Evolutionary conservation across 2,888 invertebrate genomes (phyloP), one percentile per base, ranked within the genome.

Genomic region (Drosophila lutescens): DNA sequence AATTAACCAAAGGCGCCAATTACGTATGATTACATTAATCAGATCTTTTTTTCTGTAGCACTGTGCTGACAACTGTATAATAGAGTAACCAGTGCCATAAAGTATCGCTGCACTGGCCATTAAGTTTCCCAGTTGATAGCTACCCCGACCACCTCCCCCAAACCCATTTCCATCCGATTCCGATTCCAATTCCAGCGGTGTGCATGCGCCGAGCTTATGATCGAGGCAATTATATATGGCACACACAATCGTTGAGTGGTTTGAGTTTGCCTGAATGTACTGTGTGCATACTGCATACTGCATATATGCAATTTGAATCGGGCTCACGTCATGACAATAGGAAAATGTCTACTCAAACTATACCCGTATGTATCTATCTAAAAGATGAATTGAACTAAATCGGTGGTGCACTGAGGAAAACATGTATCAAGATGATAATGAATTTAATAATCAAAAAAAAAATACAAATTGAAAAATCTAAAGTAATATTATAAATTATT

Each of bases 201-300:
- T 76, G 71, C 87, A 85, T 84, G 84, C 80, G 77, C 61, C 71
- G 55, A 74, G 77, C 86, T 84, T 85, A 86, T 85, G 85, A 85
- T 85, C 85, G 76, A 67, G 72, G 51, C 85, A 85, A 85, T 86
- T 86, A 84, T 81, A 83, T 79, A 60, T 70, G 65, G 51, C 46
- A 60, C 49, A 62, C 49, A 60, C 46, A 62, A 23, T 54, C 49
- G 53, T 40, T 30, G 34, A 56, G 40, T 20, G 38, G 50, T 50
- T 50, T 40, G 26, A 30, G 50, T 50, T 50, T 40, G 26, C 30
- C 30, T 44, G 41, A 15, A 49, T 34, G 34, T 46, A 36, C 41
- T 30, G 40, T 51, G 20, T 49, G 30, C 44, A 58, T 8, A 30
- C 26, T 26, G 26, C 26, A 26, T 26, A 7, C 36, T 41, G 47